Conservation (phyloP, 2,888 invertebrate species). For the Marronus borbonicus region DNA sequence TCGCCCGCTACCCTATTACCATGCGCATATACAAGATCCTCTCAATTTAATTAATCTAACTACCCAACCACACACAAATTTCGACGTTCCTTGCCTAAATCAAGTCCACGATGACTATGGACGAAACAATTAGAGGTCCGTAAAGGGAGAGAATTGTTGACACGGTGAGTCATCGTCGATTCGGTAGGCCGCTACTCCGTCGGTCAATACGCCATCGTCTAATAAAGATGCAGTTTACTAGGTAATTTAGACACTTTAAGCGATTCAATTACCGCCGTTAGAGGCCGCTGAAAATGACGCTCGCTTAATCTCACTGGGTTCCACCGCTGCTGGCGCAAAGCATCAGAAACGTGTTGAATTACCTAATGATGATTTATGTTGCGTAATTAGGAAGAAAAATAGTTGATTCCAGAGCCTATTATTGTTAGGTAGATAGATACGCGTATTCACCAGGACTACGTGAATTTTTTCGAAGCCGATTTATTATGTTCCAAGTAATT, state of each 20-base stretch:
- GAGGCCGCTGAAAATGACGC: conserved; percentile 16
- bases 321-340: background rate
- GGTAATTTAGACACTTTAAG: conserved; percentile 33
- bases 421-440: background rate
- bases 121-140: conserved; percentile 6
- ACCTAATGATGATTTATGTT: conserved; percentile 25
- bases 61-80: background rate
- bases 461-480: background rate
- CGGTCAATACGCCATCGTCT: conserved; percentile 34
- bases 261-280: conserved; percentile 25
- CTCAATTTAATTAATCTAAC: conserved; percentile 3
- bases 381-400: conserved; percentile 14
- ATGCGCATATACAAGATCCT: no score
- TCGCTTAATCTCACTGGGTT: background rate
- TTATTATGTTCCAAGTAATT: background rate
- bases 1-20: no score
- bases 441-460: background rate
- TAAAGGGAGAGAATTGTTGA: conserved; percentile 13
- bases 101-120: background rate
- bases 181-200: background rate
- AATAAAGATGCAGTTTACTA: conserved; percentile 36
- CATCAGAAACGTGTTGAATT: background rate
- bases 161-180: conserved; percentile 7
- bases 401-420: background rate
- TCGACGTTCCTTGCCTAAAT: background rate